Base-by-base conservation (phyloP, 2,113 vertebrate species). In the Festucalex cinctus region DNA sequence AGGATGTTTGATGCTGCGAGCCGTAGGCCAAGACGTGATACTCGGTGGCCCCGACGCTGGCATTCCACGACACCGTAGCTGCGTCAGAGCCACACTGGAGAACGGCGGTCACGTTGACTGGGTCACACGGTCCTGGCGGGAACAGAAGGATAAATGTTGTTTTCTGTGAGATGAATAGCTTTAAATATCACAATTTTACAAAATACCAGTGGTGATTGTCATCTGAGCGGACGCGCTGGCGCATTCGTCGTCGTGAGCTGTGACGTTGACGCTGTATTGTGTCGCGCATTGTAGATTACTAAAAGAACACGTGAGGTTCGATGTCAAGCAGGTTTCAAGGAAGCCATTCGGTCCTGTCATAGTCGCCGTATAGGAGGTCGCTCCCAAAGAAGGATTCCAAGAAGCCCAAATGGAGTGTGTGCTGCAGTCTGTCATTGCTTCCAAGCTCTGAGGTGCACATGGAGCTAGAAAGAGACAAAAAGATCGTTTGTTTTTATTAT, bases 11-110 rank as follows among this genome's bases (percentile, higher is more conserved):
- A n/a, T 60, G 59, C 20, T 71, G 66, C 7, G 83, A 76, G 58
- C 32, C 17, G 35, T 66, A 16, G 49, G 85, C 88, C 0, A 73
- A 2, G 9, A 83, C 88, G 0, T 73, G 82, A 77, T 92, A 89
- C 5, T 49, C 41, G 9, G 62, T 14, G 0, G 87, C 89, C 4
- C 85, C 76, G 0, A 39, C 22, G 32, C 81, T 79, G 9, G 78
- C 74, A 5, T 17, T 32, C 91, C 91, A 92, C 37, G 83, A 85
- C 46, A 91, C 82, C 0, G 48, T 78, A 9, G 80, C 88, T 3
- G 9, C 8, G 53, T 89, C 74, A 36, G 79, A 75, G 26, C 77
- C 80, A 68, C 91, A 91, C 46, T 82, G 75, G 9, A 89, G 77
- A 26, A 51, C 0, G 1, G 73, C 68, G 48, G 75, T 83, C 66